These are phyloP conservation scores for Eonycteris spelaea DNA, from an alignment of 2,113 vertebrate species.

Conservation along the genomic window DNA sequence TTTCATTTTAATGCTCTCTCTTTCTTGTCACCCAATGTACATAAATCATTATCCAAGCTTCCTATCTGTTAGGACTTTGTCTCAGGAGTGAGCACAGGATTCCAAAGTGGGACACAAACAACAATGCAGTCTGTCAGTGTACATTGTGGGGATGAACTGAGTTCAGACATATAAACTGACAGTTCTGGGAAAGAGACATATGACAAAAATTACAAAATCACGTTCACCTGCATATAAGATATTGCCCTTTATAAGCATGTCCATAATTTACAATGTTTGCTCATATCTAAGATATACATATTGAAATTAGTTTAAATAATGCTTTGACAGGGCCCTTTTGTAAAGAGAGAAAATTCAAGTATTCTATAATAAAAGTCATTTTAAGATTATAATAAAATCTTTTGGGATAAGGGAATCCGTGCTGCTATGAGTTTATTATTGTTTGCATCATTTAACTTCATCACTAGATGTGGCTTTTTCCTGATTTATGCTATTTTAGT, in stretches of 20 bases:
- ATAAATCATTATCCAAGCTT: not conserved
- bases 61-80: not conserved
- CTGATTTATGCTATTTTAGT: not conserved
- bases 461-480: not conserved
- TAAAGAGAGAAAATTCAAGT: not conserved
- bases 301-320: not conserved
- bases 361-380: not conserved
- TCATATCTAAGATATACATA: not conserved
- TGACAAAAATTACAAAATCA: not conserved
- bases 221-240: not conserved
- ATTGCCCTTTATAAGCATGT: not conserved
- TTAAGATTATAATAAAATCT: not conserved
- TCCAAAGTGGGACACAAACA: not conserved
- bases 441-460: not conserved
- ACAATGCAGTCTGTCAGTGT: not conserved
- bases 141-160: not conserved
- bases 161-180: not conserved
- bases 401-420: not conserved
- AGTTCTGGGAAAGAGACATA: not conserved
- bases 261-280: not conserved
- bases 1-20: not conserved
- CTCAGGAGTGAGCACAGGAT: not conserved
- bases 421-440: not conserved
- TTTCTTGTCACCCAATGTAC: not conserved
- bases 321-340: not conserved